Evolutionary conservation across 1,140 invertebrate species (phyloP).

Genomic region (Sinonovacula constricta): DNA sequence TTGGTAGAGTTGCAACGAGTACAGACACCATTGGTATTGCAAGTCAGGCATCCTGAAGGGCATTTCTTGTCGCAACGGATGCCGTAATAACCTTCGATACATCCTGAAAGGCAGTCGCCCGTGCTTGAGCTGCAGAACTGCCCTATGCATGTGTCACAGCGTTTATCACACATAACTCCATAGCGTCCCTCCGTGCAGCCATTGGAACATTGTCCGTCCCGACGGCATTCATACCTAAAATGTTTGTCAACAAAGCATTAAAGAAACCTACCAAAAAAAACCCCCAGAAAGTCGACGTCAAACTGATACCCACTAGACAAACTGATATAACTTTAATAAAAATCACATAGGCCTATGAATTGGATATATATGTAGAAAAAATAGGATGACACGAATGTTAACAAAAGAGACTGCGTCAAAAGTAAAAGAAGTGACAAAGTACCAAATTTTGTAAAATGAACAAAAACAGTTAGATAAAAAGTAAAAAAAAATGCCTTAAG

Average conservation of each 20-base stretch:
- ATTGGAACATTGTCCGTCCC: constrained; percentile 22
- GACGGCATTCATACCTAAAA: constrained; percentile 1
- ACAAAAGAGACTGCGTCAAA: too few species aligned
- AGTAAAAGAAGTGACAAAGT: too few species aligned
- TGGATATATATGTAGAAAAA: neutral
- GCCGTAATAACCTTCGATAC: constrained; percentile 1
- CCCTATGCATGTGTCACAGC: constrained; percentile 17
- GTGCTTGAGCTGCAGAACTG: neutral
- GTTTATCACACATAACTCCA: constrained; percentile 5
- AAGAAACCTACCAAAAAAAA: too few species aligned
- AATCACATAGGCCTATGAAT: neutral
- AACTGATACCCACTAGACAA: neutral
- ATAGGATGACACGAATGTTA: neutral
- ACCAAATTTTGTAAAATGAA: too few species aligned
- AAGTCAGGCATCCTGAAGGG: neutral
- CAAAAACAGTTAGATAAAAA: too few species aligned
- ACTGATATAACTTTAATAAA: neutral
- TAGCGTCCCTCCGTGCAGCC: constrained; percentile 23
- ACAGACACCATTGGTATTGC: constrained; percentile 5
- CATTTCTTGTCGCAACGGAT: neutral
- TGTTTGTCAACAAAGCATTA: too few species aligned
- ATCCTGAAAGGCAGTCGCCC: constrained; percentile 12
- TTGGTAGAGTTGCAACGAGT: neutral
- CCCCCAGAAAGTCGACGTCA: too few species aligned
- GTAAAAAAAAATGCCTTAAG: too few species aligned